Conservation (phyloP, 2,113 vertebrate species). For the Lonchura striata region DNA sequence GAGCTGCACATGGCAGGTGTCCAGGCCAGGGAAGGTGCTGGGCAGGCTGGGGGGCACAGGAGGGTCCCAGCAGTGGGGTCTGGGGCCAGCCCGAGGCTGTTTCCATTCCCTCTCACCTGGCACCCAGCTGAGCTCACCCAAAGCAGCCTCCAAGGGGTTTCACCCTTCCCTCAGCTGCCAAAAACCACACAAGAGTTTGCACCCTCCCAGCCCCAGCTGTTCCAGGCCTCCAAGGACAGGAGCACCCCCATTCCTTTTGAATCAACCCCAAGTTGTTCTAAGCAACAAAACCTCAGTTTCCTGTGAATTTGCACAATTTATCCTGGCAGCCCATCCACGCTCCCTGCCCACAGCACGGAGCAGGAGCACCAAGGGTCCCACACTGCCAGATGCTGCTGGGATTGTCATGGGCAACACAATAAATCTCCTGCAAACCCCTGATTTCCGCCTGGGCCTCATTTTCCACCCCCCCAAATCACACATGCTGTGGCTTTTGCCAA, state of each 20-base stretch:
- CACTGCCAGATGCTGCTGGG: accelerated
- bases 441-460: neutral
- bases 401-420: neutral
- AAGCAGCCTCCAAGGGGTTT: neutral
- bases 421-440: neutral
- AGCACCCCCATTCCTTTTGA: neutral
- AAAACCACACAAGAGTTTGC: neutral
- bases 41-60: accelerated
- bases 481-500: neutral
- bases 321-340: neutral
- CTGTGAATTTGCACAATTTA: neutral
- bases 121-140: neutral
- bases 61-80: neutral
- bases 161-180: accelerated
- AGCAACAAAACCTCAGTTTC: accelerated
- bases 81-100: neutral
- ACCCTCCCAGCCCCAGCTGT: accelerated
- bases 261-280: neutral
- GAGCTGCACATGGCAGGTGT: accelerated
- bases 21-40: neutral
- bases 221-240: accelerated
- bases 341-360: neutral
- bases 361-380: neutral
- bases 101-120: neutral
- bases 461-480: neutral